Evolutionary conservation across 2,113 vertebrate species (phyloP), one percentile per base, ranked within the genome.

Genomic region (Anser cygnoides): DNA sequence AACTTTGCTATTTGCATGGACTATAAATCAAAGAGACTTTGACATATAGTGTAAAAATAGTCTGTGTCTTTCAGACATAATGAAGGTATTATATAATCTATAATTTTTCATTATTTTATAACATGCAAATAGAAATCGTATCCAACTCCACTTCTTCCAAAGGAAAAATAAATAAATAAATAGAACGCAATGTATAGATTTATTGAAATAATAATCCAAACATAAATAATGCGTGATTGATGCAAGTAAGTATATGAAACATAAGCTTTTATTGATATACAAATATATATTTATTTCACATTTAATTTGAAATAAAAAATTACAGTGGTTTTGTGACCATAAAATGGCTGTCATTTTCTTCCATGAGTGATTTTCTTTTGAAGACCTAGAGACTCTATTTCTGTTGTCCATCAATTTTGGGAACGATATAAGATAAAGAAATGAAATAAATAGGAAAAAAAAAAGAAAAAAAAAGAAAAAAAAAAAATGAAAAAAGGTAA

Each of bases 191-290:
- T 59, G 0, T 9, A 16, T 9, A 37, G 1, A 18, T 8, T 70
- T 58, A 67, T 76, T 83, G 14, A 76, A 83, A 72, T 35, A 80
- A 31, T 17, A 68, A 72, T 57, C 15, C 23, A 83, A 67, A 37
- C 7, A 17, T 22, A 57, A 87, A 63, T 3, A 61, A 66, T 41
- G 1, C 46, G 16, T 46, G 21, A 41, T 19, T 73, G 6, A 61
- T 43, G 29, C 0, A 0, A 81, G 1, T 7, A 70, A 76, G 57
- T 54, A 7, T 3, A 52, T 26, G 18, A 71, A 89, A 54, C 2
- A 21, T 37, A 52, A 57, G 2, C 0, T 13, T 54, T 78, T 70
- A 49, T 4, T 39, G 19, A 26, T 26, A 63, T 26, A 41, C 20
- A 33, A 2, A 8, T 29, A 59, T 7, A 13, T 50, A n/a, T 33